These are phyloP conservation scores for Myzus persicae DNA, from an alignment of 1,140 invertebrate genomes.

Conservation along the genomic window DNA sequence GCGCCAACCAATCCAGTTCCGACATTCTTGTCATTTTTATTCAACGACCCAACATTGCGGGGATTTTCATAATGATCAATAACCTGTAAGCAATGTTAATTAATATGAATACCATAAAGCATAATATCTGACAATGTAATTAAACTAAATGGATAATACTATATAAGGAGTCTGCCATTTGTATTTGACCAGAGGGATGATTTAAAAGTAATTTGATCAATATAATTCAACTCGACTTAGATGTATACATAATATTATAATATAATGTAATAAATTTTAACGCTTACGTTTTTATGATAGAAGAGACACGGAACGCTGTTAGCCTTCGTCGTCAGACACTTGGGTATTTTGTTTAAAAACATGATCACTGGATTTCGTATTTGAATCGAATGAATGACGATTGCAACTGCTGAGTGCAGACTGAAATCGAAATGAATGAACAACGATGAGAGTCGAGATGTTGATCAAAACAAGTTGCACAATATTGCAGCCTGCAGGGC, in stretches of 20 bases:
- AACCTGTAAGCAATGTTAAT: slow-evolving; percentile 72
- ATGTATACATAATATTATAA: neutral
- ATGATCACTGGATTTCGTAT: neutral
- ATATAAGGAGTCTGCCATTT: neutral
- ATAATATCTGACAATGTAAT: neutral
- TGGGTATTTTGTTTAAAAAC: slow-evolving; percentile 26
- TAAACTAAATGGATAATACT: neutral
- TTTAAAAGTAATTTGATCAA: neutral
- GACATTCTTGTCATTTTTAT: slow-evolving; percentile 93
- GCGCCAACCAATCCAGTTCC: slow-evolving; percentile 98
- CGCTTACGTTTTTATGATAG: slow-evolving; percentile 54
- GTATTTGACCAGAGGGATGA: no score
- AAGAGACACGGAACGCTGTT: slow-evolving; percentile 27
- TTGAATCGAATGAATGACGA: neutral
- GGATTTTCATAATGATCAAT: slow-evolving; percentile 99
- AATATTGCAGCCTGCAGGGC: neutral
- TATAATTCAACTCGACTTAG: neutral
- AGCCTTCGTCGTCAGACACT: neutral
- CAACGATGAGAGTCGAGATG: neutral
- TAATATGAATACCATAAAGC: slow-evolving; percentile 35
- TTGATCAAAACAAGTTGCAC: slow-evolving; percentile 30
- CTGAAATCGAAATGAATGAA: neutral
- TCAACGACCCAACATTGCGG: slow-evolving; percentile 95
- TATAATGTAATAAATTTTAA: neutral
- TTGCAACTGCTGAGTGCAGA: neutral